Percentiles rank a stretch among this genome's conserved stretches.
Evolutionary conservation across 2,888 invertebrate genomes (phyloP).

Genomic region (Troides aeacus): DNA sequence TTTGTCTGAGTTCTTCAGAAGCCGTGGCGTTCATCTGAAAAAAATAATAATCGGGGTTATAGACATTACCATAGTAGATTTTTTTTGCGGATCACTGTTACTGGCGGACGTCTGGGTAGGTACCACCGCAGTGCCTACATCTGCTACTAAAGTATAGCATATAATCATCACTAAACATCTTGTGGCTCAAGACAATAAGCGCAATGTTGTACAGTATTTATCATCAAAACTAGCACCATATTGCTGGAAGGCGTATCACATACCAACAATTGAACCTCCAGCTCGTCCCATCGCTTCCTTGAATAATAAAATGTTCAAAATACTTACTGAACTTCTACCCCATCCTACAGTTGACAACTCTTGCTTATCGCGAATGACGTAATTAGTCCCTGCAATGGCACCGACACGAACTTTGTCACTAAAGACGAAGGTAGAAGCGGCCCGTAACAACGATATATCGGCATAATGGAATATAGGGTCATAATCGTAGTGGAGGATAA

Average conservation of each 20-base stretch:
- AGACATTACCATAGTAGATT: background rate
- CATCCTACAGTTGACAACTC: background rate
- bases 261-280: background rate
- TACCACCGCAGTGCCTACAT: too few species aligned
- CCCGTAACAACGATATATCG: background rate
- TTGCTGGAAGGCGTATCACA: background rate
- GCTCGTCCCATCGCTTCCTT: background rate
- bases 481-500: background rate
- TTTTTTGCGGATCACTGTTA: too few species aligned
- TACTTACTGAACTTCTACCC: conserved; percentile 1
- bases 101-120: too few species aligned
- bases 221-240: too few species aligned
- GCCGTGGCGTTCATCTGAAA: background rate
- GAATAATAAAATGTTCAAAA: background rate
- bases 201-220: too few species aligned
- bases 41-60: background rate
- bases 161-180: too few species aligned
- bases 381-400: background rate
- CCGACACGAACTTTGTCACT: background rate
- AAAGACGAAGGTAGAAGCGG: background rate
- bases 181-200: too few species aligned
- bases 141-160: too few species aligned
- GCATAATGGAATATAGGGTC: background rate
- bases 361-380: background rate
- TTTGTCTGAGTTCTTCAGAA: background rate